phyloP scores from a whole-genome alignment of 2,888 invertebrate genomes.

The Morpho achilles region DNA sequence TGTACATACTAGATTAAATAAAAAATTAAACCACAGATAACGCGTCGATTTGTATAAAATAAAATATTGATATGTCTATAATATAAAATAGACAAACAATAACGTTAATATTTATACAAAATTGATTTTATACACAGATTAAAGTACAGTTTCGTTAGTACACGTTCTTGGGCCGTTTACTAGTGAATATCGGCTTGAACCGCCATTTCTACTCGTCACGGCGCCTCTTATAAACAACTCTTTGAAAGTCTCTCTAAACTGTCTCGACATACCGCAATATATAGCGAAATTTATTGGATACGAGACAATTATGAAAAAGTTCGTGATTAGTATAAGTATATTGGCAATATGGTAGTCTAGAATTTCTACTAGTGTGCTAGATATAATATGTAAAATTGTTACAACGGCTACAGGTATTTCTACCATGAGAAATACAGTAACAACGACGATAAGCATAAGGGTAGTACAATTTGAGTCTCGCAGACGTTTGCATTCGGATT shows the following conservation, averaged over 20 bases:
- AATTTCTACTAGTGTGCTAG: conserved; percentile 84
- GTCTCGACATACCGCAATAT: conserved; percentile 97
- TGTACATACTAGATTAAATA: background rate
- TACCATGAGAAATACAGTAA: conserved; percentile 89
- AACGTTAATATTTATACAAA: background rate
- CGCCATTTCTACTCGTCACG: conserved; percentile 81
- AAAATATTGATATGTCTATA: conserved; percentile 41
- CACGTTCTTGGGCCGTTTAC: conserved; percentile 91
- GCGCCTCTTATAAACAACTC: conserved; percentile 85
- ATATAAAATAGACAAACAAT: conserved; percentile 11
- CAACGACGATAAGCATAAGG: conserved; percentile 92
- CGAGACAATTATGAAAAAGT: conserved; percentile 94
- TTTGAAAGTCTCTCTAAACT: conserved; percentile 96
- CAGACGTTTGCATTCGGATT: conserved; percentile 88
- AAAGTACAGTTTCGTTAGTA: conserved; percentile 90
- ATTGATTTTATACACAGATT: conserved; percentile 35
- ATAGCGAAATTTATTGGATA: conserved; percentile 97
- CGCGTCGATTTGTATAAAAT: conserved; percentile 17
- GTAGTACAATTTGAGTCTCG: conserved; percentile 92
- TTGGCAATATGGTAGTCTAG: conserved; percentile 89
- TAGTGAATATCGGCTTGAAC: conserved; percentile 87
- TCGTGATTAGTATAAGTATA: conserved; percentile 88
- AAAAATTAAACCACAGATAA: background rate
- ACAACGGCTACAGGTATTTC: conserved; percentile 92
- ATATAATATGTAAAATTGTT: conserved; percentile 90